Evolutionary conservation across 2,797 vertebrate species (phyloP).

Genomic region (Avahi laniger): DNA sequence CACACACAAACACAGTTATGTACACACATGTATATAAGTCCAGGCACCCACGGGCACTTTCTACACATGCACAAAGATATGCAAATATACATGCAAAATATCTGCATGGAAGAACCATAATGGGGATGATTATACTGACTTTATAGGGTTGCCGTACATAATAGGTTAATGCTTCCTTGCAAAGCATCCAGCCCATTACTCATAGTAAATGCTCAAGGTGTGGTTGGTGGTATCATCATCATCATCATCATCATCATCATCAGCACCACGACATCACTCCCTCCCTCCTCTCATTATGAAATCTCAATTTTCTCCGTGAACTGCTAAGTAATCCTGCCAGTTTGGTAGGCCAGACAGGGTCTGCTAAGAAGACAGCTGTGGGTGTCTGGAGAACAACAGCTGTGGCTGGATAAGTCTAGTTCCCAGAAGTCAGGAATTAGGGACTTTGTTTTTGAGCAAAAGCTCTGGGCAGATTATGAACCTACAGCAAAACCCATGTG

Average conservation of each 20-base stretch:
- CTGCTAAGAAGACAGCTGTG: slow-evolving; percentile 30
- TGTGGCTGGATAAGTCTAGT: not conserved
- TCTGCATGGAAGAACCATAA: not conserved
- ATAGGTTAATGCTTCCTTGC: not conserved
- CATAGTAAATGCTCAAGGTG: not conserved
- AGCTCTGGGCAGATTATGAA: not conserved
- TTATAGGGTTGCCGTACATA: not conserved
- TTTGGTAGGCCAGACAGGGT: not conserved
- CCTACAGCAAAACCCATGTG: not conserved
- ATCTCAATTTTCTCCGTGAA: not conserved
- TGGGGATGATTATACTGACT: not conserved
- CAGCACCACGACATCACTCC: no score
- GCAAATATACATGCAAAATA: not conserved
- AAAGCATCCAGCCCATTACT: not conserved
- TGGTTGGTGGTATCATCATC: rapidly evolving
- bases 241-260: not conserved
- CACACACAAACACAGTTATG: not conserved
- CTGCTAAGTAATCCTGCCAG: not conserved
- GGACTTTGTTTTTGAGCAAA: not conserved
- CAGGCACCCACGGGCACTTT: not conserved
- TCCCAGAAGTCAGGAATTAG: slow-evolving; percentile 24
- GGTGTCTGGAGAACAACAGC: slow-evolving; percentile 28
- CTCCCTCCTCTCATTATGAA: not conserved
- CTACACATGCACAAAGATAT: not conserved
- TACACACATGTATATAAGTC: not conserved